Base-by-base conservation (phyloP, 2,113 vertebrate species). In the Butorides virescens region DNA sequence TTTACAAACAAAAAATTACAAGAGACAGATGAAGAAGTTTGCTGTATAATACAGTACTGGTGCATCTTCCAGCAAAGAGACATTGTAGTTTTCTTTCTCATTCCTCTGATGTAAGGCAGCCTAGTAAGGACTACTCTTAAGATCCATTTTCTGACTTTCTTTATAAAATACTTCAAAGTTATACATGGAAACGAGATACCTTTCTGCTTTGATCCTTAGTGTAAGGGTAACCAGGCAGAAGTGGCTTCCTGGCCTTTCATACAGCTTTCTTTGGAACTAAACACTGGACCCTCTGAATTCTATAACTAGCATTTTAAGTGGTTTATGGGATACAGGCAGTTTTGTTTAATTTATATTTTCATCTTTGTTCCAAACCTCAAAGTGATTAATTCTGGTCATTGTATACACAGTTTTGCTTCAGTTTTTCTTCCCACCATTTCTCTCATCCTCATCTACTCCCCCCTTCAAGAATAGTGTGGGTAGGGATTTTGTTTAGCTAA, bases 111-210 rank as follows among this genome's bases (percentile, higher is more conserved):
- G 25, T 68, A 94, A 91, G 49, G 36, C 32, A 87, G 73, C 5
- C 61, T 42, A 44, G 22, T 30, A 81, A 77, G 25, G 72, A 62
- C 15, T 65, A 52, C 30, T 75, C 44, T 80, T 66, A 82, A 84
- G 86, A 80, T 65, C 55, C 16, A 46, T 81, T 89, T 96, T 93
- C 70, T 89, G 53, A 70, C 42, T 76, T 88, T 77, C 50, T 92
- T 91, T 75, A 85, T 72, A 87, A 93, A 92, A 62, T 71, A 78
- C 58, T 95, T 94, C 81, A 95, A 92, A 89, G 76, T 93, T 89
- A 61, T 44, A 74, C 19, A 76, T 79, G 39, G 80, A 93, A 96
- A 93, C 37, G 14, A 92, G 73, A 92, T 93, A 91, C 73, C 61
- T 93, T 93, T 81, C 34, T 76, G 17, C 76, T 96, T 93, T 96